Percentiles rank a stretch among this genome's conserved stretches.
Evolutionary conservation across 2,113 vertebrate species (phyloP).

Genomic region (Syngnathus typhle): DNA sequence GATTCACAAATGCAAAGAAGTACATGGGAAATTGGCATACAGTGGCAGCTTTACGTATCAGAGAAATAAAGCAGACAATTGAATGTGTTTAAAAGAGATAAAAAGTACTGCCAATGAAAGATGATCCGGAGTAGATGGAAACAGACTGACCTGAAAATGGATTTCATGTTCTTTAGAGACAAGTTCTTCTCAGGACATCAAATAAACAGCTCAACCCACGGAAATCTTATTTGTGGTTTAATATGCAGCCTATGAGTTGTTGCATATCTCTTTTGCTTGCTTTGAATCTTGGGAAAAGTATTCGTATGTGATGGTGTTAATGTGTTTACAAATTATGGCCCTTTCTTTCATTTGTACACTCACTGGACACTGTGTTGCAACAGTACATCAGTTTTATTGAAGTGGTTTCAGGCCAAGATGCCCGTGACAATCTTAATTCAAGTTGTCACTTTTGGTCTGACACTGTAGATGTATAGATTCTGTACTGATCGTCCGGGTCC

Average conservation of each 20-base stretch:
- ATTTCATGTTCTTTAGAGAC: constrained; percentile 44
- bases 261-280: not conserved
- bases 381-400: not conserved
- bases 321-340: not conserved
- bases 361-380: not conserved
- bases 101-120: constrained; percentile 8
- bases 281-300: not conserved
- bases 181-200: constrained; percentile 48
- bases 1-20: constrained; percentile 57
- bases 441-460: not conserved
- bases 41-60: constrained; percentile 35
- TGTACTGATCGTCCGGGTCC: no score
- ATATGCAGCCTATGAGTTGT: not conserved
- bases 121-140: constrained; percentile 9
- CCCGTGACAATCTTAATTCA: not conserved
- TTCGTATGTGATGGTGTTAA: not conserved
- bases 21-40: constrained; percentile 47
- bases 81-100: constrained; percentile 21
- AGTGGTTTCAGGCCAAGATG: not conserved
- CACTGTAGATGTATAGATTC: not conserved
- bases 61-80: constrained; percentile 10
- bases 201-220: constrained; percentile 43
- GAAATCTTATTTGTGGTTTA: constrained; percentile 18
- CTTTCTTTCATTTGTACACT: not conserved
- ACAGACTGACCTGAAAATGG: constrained; percentile 49